A percentile compares a stretch with the other conserved stretches of the same genome.
Conservation (phyloP, 2,888 invertebrate species). For the Tuberolachnus salignus region DNA sequence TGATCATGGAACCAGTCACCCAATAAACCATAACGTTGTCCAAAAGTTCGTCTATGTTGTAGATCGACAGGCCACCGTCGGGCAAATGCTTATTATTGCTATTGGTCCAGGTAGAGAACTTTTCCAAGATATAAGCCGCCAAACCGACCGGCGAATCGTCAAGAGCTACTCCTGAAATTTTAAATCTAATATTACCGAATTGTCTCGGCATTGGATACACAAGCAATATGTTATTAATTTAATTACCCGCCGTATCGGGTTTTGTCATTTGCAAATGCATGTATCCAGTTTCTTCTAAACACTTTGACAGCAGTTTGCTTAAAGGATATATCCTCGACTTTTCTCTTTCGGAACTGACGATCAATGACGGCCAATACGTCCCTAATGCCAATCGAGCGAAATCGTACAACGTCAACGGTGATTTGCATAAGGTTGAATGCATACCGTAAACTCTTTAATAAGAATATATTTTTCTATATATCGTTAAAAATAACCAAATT, state of each 20-base stretch:
- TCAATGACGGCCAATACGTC: constrained; percentile 65
- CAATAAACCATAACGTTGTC: constrained; percentile 86
- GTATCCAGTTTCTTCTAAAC: constrained; percentile 67
- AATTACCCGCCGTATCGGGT: constrained; percentile 82
- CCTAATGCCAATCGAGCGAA: constrained; percentile 64
- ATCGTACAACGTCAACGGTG: constrained; percentile 60
- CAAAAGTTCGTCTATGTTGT: constrained; percentile 73
- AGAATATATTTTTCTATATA: no score
- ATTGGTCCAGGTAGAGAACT: constrained; percentile 80
- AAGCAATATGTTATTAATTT: background rate
- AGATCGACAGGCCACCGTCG: constrained; percentile 71
- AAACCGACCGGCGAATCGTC: constrained; percentile 82
- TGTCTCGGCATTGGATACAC: background rate
- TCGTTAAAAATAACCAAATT: no score
- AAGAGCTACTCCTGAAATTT: constrained; percentile 69
- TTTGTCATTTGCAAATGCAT: constrained; percentile 84
- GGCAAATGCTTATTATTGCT: constrained; percentile 63
- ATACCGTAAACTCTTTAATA: constrained; percentile 65
- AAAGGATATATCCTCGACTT: constrained; percentile 61
- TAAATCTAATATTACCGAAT: no score
- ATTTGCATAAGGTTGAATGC: constrained; percentile 71
- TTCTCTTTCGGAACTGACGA: constrained; percentile 66
- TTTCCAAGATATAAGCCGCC: constrained; percentile 88
- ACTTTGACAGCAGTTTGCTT: constrained; percentile 57
- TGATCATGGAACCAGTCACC: constrained; percentile 74